Conservation (phyloP, 2,113 vertebrate species). For the Psilopsiagon aurifrons region DNA sequence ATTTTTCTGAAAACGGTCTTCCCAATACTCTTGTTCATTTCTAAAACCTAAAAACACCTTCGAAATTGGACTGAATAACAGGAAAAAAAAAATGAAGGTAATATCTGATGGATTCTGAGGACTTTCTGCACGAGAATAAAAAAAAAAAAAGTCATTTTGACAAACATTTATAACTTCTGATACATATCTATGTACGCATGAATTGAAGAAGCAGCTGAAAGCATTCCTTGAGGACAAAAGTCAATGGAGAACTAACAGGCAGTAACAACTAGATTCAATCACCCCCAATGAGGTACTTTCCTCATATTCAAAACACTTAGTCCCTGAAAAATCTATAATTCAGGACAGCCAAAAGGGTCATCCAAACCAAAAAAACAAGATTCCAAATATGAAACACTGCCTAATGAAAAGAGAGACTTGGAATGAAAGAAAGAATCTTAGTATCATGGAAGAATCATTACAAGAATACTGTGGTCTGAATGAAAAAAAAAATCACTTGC, state of each 20-base stretch:
- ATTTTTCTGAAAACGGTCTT: not conserved
- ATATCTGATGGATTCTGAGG: not conserved
- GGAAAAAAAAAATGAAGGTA: not conserved
- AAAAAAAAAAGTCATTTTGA: not conserved
- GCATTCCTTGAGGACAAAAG: not conserved
- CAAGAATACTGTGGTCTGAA: not conserved
- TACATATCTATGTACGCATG: not conserved
- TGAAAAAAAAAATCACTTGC: not conserved
- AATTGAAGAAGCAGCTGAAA: not conserved
- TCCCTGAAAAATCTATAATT: not conserved
- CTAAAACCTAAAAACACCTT: not conserved
- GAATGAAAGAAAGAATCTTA: not conserved
- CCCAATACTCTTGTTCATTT: not conserved
- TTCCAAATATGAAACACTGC: not conserved
- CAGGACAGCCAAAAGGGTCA: not conserved
- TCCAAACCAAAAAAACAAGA: not conserved
- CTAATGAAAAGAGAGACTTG: not conserved
- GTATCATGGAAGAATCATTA: not conserved
- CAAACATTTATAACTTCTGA: not conserved
- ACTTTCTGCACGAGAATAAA: not conserved
- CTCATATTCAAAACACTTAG: not conserved
- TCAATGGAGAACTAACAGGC: not conserved
- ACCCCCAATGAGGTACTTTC: not conserved
- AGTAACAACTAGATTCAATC: not conserved
- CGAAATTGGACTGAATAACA: not conserved